Evolutionary conservation across 2,113 vertebrate species (phyloP).

Genomic region (Alosa alosa): DNA sequence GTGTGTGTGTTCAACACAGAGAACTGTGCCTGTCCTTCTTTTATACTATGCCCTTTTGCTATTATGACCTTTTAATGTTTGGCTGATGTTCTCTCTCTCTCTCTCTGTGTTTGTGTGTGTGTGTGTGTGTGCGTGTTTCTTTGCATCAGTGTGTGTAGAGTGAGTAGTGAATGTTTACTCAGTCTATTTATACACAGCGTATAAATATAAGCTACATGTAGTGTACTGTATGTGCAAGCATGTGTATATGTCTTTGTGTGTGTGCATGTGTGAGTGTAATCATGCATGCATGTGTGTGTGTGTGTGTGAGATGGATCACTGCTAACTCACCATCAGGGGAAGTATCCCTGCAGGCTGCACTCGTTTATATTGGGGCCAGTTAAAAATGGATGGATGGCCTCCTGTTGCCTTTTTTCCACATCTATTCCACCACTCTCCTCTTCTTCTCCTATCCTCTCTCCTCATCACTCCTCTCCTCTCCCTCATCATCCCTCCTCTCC

Average conservation of each 20-base stretch:
- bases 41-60: neutral
- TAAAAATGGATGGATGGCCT: conserved; percentile 30
- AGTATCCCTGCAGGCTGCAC: neutral
- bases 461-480: too few relatives aligned
- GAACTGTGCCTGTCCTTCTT: neutral
- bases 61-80: neutral
- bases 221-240: neutral
- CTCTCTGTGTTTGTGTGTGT: neutral
- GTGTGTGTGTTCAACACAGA: neutral
- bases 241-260: neutral
- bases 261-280: neutral
- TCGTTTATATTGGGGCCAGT: conserved; percentile 29
- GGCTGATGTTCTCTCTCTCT: neutral
- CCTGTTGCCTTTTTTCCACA: neutral
- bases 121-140: neutral
- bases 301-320: neutral
- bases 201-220: too few relatives aligned
- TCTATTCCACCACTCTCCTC: neutral
- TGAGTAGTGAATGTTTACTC: too few relatives aligned
- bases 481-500: too few relatives aligned
- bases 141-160: neutral
- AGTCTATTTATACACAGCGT: too few relatives aligned
- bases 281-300: neutral
- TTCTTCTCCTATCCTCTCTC: too few relatives aligned
- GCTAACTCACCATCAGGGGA: neutral